Evolutionary conservation across 2,797 vertebrate species (phyloP), one percentile per base, ranked within the genome.

Genomic region (Syncerus caffer): DNA sequence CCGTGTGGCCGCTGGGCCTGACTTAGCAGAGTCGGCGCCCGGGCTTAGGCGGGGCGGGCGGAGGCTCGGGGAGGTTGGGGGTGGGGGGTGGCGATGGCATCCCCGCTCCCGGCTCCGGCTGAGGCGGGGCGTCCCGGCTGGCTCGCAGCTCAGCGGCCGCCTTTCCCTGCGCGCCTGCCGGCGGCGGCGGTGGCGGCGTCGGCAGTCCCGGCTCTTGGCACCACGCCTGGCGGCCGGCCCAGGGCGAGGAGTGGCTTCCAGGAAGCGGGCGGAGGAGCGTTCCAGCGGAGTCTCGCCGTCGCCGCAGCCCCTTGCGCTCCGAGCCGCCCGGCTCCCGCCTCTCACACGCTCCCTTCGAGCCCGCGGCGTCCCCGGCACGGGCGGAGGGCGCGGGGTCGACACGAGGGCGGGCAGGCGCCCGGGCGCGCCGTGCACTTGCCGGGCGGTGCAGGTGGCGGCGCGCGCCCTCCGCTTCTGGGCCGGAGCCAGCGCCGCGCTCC

Each of bases 91-190:
- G 16, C 95, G 98, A 64, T 99, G 98, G 82, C 99, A 99, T 58
- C 99, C 99, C 50, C 99, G 99, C 98, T 99, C 99, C 98, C 99
- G 99, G 96, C 99, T 78, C 84, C 99, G 99, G 93, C 98, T 98
- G 25, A 98, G 71, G 47, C 98, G 98, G 25, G 96, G 94, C 4
- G 99, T 99, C 92, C 99, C 98, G 16, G 90, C 93, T 92, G 98
- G 89, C 92, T 86, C 51, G 62, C 23, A 21, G 62, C 45, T 50
- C 76, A 27, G 93, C 82, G 89, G 87, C 96, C 64, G 78, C 83
- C 76, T 90, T 45, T 95, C 74, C 87, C 93, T n/a, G 83, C 53
- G 89, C 92, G 57, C 79, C 95, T 23, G 97, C 79, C 93, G 89
- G 45, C 78, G 90, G 86, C 90, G 58, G 50, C 84, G 60, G 67